Evolutionary conservation across 2,113 vertebrate genomes (phyloP).

Genomic region (Phylloscopus trochiloides): DNA sequence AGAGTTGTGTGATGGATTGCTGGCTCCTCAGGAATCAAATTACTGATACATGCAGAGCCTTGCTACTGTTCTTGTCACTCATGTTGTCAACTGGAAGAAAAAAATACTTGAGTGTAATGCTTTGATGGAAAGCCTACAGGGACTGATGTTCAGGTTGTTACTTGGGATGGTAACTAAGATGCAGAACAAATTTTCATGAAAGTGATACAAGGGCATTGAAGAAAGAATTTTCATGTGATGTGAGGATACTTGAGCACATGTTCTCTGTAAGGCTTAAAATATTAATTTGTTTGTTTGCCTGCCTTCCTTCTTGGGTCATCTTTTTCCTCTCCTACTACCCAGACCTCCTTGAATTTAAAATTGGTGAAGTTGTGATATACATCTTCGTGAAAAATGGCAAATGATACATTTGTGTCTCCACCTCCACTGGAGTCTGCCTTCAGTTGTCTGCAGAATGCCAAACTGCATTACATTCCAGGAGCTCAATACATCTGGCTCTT

Average conservation of each 20-base stretch:
- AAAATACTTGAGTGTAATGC: background rate
- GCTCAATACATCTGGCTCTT: background rate
- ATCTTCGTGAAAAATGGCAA: background rate
- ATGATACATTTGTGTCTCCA: background rate
- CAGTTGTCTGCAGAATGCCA: background rate
- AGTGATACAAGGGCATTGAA: background rate
- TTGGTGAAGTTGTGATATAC: background rate
- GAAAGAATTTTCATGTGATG: background rate
- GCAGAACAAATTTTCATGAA: background rate
- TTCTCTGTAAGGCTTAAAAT: background rate
- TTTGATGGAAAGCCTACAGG: background rate
- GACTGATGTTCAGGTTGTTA: background rate
- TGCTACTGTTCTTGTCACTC: background rate
- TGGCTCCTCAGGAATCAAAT: background rate
- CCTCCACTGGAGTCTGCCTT: background rate
- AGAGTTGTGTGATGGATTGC: conserved; percentile 2
- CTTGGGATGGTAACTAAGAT: background rate
- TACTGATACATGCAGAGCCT: background rate
- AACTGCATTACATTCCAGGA: background rate
- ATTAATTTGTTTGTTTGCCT: background rate
- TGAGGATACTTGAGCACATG: background rate
- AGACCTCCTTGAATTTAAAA: background rate
- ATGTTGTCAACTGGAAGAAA: background rate
- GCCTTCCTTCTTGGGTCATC: background rate
- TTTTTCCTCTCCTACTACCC: background rate